Evolutionary conservation across 64 coral and sea anemone genomes (phyloP), one percentile per base, ranked within the genome.

Genomic region (Montipora capricornis): DNA sequence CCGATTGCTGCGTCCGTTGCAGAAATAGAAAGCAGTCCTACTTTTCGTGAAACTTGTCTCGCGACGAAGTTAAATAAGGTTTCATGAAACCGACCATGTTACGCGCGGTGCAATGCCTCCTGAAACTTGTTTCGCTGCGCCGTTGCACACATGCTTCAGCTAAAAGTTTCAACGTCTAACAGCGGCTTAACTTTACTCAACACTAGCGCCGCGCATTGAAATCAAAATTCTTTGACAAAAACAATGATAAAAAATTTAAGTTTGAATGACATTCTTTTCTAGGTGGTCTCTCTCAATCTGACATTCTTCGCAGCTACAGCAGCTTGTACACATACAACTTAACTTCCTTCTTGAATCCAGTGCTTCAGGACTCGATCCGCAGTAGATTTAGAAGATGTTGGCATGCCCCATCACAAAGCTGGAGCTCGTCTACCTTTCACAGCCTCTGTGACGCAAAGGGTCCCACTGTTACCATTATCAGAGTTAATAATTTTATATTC

Each of bases 381-480:
- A 73, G 16, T 88, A 13, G 50, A 37, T 46, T 88, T 19, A 49
- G 24, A 49, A 73, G 47, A 15, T 64, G 61, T 15, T 64, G 61
- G 61, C 61, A 64, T 64, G 61, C 61, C 0, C 61, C 61, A 16
- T 15, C 9, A 64, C 61, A 64, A 14, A 0, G 12, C 11, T 64
- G 61, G 61, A 12, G 3, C 15, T 12, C 61, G 11, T 64, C 61
- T 64, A 64, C 61, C 14, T 64, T 64, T 15, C 61, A 64, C 61
- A 64, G 61, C 4, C 9, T 14, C 2, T 64, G 61, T 64, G 61
- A 64, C 13, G 73, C 24, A 4, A 89, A n/a, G 16, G 74, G 87
- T 59, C 87, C 87, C 20, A 89, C 87, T 76, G 87, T 89, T 19
- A 89, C 74, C 10, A 89, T 89, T 20, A 75, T 89, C 7, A 73